Percentiles rank a stretch among this genome's conserved stretches.
Evolutionary conservation across 2,113 vertebrate species (phyloP).

Genomic region (Cyrtonyx montezumae): DNA sequence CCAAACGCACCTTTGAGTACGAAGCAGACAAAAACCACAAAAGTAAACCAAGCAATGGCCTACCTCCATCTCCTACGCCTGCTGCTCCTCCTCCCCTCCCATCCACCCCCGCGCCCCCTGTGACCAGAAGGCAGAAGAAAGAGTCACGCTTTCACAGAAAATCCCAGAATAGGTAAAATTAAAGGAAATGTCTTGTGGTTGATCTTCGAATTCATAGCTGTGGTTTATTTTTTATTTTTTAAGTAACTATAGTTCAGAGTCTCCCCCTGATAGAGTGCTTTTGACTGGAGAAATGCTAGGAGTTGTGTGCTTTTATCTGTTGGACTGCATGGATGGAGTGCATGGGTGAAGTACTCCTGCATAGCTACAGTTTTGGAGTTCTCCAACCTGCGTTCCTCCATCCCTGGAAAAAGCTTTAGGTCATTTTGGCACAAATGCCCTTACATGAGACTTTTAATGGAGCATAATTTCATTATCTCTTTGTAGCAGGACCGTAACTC

Average conservation of each 20-base stretch:
- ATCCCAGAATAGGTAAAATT: conserved; percentile 89
- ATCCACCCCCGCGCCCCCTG: conserved; percentile 89
- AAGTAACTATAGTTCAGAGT: not conserved
- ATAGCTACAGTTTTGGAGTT: not conserved
- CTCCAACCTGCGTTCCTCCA: not conserved
- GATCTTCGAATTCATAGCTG: not conserved
- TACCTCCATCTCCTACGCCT: conserved; percentile 84
- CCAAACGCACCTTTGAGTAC: conserved; percentile 98
- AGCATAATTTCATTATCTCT: not conserved
- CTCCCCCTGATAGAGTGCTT: not conserved
- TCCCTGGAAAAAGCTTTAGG: not conserved
- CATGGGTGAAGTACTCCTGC: not conserved
- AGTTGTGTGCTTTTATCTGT: not conserved
- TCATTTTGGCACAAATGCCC: not conserved
- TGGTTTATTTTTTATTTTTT: not conserved
- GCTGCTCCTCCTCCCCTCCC: conserved; percentile 91
- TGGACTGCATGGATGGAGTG: not conserved
- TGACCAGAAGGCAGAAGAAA: conserved; percentile 82
- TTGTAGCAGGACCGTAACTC: not conserved
- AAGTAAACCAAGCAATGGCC: conserved; percentile 87
- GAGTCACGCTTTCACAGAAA: conserved; percentile 81
- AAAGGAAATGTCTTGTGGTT: not conserved
- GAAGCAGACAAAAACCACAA: conserved; percentile 92
- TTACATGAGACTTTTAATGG: not conserved
- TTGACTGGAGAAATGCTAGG: not conserved